These are phyloP conservation scores for Platerodrilus igneus DNA, from an alignment of 2,888 invertebrate genomes.

Conservation along the genomic window DNA sequence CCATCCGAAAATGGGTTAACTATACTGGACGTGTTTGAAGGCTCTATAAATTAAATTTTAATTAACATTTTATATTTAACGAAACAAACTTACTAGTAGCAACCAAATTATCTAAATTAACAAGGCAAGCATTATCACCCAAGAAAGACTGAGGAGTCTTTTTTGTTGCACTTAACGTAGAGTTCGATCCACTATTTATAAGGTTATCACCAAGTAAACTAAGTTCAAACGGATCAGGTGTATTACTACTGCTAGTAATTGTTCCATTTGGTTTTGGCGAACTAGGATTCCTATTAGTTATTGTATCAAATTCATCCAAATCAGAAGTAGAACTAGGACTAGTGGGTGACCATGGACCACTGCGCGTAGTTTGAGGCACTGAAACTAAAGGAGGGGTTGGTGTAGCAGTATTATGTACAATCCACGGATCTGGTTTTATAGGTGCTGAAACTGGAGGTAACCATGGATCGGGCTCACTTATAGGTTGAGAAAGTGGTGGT, in stretches of 20 bases:
- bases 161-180: constrained; percentile 59
- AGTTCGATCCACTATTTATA: constrained; percentile 41
- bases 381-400: constrained; percentile 39
- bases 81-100: constrained; percentile 46
- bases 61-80: too few relatives aligned
- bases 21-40: too few relatives aligned
- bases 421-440: constrained; percentile 32
- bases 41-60: too few relatives aligned
- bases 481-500: constrained; percentile 33
- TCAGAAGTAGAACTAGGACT: constrained; percentile 57
- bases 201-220: constrained; percentile 55
- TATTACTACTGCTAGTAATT: constrained; percentile 39
- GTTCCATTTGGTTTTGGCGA: constrained; percentile 37
- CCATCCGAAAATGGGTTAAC: constrained; percentile 52
- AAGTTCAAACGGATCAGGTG: constrained; percentile 68
- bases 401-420: constrained; percentile 23
- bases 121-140: constrained; percentile 93
- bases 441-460: constrained; percentile 42
- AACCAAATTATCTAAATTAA: constrained; percentile 96
- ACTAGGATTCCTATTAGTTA: constrained; percentile 65
- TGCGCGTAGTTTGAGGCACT: constrained; percentile 17
- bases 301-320: constrained; percentile 82
- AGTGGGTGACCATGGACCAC: constrained; percentile 54
- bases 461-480: constrained; percentile 57
- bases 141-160: constrained; percentile 95